Base-by-base conservation (phyloP, 1,140 invertebrate genomes). In the Caenorhabditis briggsae region DNA sequence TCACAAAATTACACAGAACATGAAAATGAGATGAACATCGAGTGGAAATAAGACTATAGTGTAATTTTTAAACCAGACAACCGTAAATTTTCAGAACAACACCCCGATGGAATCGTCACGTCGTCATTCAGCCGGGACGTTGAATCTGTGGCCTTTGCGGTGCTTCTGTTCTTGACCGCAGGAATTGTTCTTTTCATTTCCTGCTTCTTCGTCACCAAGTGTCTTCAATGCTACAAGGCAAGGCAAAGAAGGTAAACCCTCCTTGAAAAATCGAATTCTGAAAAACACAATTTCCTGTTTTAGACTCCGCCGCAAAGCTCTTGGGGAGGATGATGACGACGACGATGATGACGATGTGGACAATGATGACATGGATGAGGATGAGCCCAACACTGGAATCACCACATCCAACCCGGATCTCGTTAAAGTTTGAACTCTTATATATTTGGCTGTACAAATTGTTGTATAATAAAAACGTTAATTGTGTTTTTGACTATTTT, bases 121-220 rank as follows among this genome's bases (percentile, higher is more conserved):
- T 78, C 70, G 50, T 50, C 70, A 50, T 78, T 78, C 9, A 41
- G 70, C 46, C n/a, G 70, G 23, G 70, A 78, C n/a, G 70, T 78
- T 41, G 70, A 78, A 41, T 78, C 70, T 9, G 70, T 78, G 12
- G 70, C 70, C 2, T 78, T 78, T 23, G 70, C 70, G 5, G 70
- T 78, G 12, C 41, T 78, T 23, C 53, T 78, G 41, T 78, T 78
- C n/a, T n/a, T 78, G 11, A 46, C 70, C 2, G 70, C 70, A 2
- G 70, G 70, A 50, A 78, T 78, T 25, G n/a, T 78, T 5, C 70
- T 78, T 5, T 78, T 78, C 46, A 78, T 78, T 53, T 78, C 70
- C 46, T 78, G 70, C 41, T 78, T 78, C 46, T 78, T 78, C 41
- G 70, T 78, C n/a, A 78, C 70, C 70, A 78, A 78, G 12, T 78